Conservation (phyloP, 1,140 invertebrate species). For the Drosophila paulistorum region DNA sequence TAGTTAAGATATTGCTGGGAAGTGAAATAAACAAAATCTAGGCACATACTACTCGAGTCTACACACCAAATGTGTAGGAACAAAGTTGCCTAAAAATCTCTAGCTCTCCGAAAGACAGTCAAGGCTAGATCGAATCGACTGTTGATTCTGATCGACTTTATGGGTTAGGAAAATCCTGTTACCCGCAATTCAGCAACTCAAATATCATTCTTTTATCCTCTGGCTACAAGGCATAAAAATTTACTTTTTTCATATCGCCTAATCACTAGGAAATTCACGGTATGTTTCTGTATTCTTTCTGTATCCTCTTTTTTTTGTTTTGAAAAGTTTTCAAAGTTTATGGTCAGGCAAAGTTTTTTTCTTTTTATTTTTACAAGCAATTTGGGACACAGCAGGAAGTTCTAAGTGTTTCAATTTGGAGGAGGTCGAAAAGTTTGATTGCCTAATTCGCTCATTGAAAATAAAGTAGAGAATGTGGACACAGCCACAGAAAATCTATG, state of each 20-base stretch:
- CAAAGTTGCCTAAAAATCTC: too few species aligned
- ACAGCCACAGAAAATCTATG: too few species aligned
- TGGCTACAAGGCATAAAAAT: slow-evolving; percentile 11
- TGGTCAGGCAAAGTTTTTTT: slow-evolving; percentile 49
- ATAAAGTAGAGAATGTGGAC: slow-evolving; percentile 28
- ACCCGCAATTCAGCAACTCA: too few species aligned
- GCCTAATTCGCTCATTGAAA: slow-evolving; percentile 48
- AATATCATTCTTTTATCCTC: too few species aligned
- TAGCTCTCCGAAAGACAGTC: too few species aligned
- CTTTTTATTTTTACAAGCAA: slow-evolving; percentile 26
- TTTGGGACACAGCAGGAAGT: slow-evolving; percentile 49
- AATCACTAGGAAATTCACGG: slow-evolving; percentile 62
- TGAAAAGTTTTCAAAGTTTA: slow-evolving; percentile 54
- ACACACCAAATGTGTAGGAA: too few species aligned
- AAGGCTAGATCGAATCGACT: too few species aligned
- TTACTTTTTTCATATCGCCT: slow-evolving; percentile 56
- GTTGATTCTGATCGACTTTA: too few species aligned
- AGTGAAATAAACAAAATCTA: too few species aligned
- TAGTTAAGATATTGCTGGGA: too few species aligned
- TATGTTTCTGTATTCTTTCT: background rate
- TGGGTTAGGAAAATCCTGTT: too few species aligned
- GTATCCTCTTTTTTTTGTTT: slow-evolving; percentile 1
- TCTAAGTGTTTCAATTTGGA: slow-evolving; percentile 44
- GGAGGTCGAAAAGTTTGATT: slow-evolving; percentile 35
- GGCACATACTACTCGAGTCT: too few species aligned